phyloP scores from a whole-genome alignment of 1,140 invertebrate species.

The Theocolax elegans region DNA sequence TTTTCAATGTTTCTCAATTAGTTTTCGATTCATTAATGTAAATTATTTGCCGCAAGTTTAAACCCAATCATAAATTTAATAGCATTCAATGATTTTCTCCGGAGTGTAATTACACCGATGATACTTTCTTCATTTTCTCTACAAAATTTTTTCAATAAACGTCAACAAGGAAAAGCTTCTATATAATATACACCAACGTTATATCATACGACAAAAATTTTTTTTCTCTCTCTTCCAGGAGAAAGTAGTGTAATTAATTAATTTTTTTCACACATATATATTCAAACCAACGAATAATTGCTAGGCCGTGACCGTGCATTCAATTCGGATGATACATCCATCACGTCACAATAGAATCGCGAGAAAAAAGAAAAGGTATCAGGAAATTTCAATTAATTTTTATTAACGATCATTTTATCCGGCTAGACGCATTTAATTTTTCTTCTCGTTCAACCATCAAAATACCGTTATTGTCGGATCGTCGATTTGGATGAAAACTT shows the following conservation, averaged over 20 bases:
- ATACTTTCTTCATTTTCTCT: conserved; percentile 24
- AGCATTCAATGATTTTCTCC: neutral
- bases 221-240: conserved; percentile 5
- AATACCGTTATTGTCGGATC: too few relatives aligned
- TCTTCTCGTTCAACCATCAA: too few relatives aligned
- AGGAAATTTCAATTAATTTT: too few relatives aligned
- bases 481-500: too few relatives aligned
- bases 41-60: too few relatives aligned
- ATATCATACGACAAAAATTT: conserved; percentile 10
- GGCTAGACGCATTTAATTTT: too few relatives aligned
- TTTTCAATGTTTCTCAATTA: too few relatives aligned
- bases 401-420: too few relatives aligned
- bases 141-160: neutral
- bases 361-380: too few relatives aligned
- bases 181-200: neutral
- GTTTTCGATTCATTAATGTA: too few relatives aligned
- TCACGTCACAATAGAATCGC: too few relatives aligned
- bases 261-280: neutral
- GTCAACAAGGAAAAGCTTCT: neutral
- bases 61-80: neutral
- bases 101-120: neutral
- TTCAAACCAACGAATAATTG: neutral
- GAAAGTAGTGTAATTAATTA: conserved; percentile 17
- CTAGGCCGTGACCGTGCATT: neutral
- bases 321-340: too few relatives aligned